Evolutionary conservation across 1,140 invertebrate species (phyloP), one percentile per base, ranked within the genome.

Genomic region (Aporrectodea caliginosa): DNA sequence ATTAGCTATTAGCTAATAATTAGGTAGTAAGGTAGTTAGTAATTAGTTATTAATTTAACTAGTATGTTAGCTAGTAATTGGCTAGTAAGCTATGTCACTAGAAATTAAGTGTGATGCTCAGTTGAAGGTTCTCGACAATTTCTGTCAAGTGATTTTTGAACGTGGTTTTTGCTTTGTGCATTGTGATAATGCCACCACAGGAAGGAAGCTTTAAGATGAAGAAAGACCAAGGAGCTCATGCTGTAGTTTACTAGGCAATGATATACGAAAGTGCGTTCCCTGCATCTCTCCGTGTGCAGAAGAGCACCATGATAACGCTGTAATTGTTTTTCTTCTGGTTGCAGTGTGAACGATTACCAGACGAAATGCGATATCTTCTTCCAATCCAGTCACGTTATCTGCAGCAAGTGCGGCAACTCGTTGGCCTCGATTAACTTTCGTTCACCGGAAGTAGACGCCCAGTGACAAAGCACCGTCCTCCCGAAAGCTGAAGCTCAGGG

Each of bases 301-400:
- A 34, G 22, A 69, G 43, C 32, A 16, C 1, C 27, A 69, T 72
- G 43, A 75, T 27, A 73, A 29, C 73, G 43, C 73, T 75, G n/a
- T 75, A 69, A 16, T 69, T n/a, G 69, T 82, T 79, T 84, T 80
- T 78, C 82, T 33, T 77, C 87, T 87, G 82, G 12, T 22, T 58
- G n/a, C 84, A 91, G 90, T 91, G 91, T 89, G 86, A 90, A 81
- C 85, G 86, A 33, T 85, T 91, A 35, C 86, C 89, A 68, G 83
- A 86, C 68, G 89, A 90, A 77, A 85, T 88, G 79, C 87, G 86
- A 72, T 91, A 88, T 82, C 88, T 90, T 79, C 86, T 91, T 30
- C 91, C 91, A 35, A 83, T 91, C 31, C 86, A 89, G 78, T 90
- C 87, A 71, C 85, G 86, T 33, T 91, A 91, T 82, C 86, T 91